Percentiles rank a stretch among this genome's conserved stretches.
Evolutionary conservation across 2,113 vertebrate species (phyloP).

Genomic region (Platycercus adscitus): DNA sequence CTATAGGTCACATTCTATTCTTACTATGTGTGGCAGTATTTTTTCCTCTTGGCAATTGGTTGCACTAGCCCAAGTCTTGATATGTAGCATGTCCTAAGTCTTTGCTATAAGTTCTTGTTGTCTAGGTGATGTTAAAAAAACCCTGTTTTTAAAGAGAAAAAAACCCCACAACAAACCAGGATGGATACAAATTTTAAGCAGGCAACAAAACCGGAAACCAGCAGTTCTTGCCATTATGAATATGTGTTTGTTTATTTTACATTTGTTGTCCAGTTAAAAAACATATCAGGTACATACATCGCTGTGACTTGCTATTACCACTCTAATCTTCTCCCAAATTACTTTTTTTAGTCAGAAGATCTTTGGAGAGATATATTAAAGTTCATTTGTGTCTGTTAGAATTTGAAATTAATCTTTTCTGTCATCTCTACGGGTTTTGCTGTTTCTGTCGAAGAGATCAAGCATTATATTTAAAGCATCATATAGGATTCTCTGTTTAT

Average conservation of each 20-base stretch:
- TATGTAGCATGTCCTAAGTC: neutral
- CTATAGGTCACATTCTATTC: neutral
- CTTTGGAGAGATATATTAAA: slow-evolving; percentile 46
- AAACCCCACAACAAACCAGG: neutral
- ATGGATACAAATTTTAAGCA: neutral
- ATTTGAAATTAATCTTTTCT: slow-evolving; percentile 53
- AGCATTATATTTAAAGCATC: neutral
- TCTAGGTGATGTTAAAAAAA: neutral
- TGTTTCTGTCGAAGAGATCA: neutral
- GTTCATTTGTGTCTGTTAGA: slow-evolving; percentile 54
- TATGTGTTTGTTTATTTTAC: slow-evolving; percentile 7
- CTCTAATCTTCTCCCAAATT: slow-evolving; percentile 15
- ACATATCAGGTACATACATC: neutral
- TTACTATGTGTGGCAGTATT: neutral
- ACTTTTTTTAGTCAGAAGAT: neutral
- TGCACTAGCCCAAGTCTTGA: neutral
- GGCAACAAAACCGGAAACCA: neutral
- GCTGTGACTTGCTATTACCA: slow-evolving; percentile 35
- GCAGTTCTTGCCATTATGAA: neutral
- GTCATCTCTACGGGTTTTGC: slow-evolving; percentile 20
- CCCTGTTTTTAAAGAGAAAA: neutral
- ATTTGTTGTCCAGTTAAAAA: slow-evolving; percentile 50
- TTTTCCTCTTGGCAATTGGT: neutral
- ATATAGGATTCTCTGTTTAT: slow-evolving; percentile 11
- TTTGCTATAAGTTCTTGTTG: neutral